Base-by-base conservation (phyloP, 1,140 invertebrate genomes). In the Dendroctonus ponderosae region DNA sequence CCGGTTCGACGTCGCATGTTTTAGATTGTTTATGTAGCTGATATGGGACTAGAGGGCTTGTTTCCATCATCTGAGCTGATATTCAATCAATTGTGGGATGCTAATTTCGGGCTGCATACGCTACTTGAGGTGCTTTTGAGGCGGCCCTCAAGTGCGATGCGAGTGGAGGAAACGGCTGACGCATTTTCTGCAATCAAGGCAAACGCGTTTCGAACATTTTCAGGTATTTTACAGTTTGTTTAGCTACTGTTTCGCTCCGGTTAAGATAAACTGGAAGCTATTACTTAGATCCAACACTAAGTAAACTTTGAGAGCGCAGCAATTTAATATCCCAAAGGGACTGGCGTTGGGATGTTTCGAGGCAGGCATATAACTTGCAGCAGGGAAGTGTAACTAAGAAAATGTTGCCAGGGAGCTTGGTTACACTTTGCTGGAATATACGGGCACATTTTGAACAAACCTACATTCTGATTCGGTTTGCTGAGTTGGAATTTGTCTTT, bases 261-360 rank as follows among this genome's bases (percentile, higher is more conserved):
- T 46, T 54, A 8, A 54, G 52, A 54, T 14, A 37, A 54, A 54
- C 7, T 38, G 14, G 26, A 51, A 8, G 52, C 15, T 4, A 38
- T 40, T 37, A 39, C 12, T 14, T 54, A 37, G 52, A 54, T 39
- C 52, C 26, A 54, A 39, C 26, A 15, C 49, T 51, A 15, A 51
- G 49, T 37, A 51, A 14, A 51, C n/a, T 51, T 51, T 15, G 49
- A 51, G 14, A 51, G 52, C 39, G 11, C 14, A 5, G 26, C 52
- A 54, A 54, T 54, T 54, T 54, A 9, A 54, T 54, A 54, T 54
- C 52, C 52, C 52, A 54, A 39, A 39, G 52, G 52, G 38, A 14
- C 52, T 5, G 7, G 26, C 26, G 26, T 26, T 26, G 26, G 26
- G 26, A 26, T 26, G 26, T 26, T 26, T 26, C 26, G 8, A 51